Evolutionary conservation across 2,888 invertebrate genomes (phyloP), one percentile per base, ranked within the genome.

Genomic region (Metacarcinus magister): DNA sequence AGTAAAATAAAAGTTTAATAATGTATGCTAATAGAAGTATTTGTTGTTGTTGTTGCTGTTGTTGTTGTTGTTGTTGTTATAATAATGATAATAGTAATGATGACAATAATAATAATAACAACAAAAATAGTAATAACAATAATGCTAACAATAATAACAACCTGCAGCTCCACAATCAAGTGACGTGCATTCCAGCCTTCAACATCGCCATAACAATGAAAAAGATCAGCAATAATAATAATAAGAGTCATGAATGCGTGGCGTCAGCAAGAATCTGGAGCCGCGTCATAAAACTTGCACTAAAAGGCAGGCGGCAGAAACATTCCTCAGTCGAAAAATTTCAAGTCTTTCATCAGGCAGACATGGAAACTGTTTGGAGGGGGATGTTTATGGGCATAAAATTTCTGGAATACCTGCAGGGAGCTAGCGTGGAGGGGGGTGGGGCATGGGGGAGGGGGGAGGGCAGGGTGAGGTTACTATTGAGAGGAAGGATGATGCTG

Each of bases 271-370:
- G 87, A 87, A 87, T 87, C 87, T 39, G 87, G 16, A 16, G 87
- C 16, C 5, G 87, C 87, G 87, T 32, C 32, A 87, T 87, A 87
- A 87, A 87, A 87, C 87, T 32, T 87, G 16, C 87, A 32, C 39
- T 39, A 39, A 87, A 87, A 87, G 39, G 87, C 39, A 32, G n/a
- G 39, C 87, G 87, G 39, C 87, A 87, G 87, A 87, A 87, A 87
- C 87, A 87, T 87, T 87, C 87, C 87, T 87, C 87, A 32, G 87
- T 87, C 87, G 87, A 87, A 87, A 87, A 87, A 87, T 87, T 16
- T 87, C 39, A 87, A 87, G 87, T 87, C 87, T 87, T 87, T 87
- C 87, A 87, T 87, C 87, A 87, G 87, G 87, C 87, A 87, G 39
- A 87, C 87, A 87, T 87, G 87, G 87, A 87, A 75, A 75, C 75